Percentiles rank a stretch among this genome's conserved stretches.
These are phyloP conservation scores for Galerucella nymphaeae DNA, from an alignment of 2,888 invertebrate genomes.

Conservation along the genomic window DNA sequence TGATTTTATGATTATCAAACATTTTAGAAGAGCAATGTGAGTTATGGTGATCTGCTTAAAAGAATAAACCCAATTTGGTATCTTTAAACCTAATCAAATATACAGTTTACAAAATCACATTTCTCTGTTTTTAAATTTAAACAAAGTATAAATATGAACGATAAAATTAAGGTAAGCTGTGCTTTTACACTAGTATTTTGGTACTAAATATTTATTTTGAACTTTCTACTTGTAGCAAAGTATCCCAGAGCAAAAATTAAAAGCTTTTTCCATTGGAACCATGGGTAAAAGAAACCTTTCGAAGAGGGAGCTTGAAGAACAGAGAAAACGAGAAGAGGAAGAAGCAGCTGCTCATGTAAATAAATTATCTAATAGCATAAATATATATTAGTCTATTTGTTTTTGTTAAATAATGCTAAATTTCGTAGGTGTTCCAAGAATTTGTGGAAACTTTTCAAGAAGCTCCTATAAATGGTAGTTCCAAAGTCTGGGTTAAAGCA, in stretches of 20 bases:
- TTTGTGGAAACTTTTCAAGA: slow-evolving; percentile 98
- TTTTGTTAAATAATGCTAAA: neutral
- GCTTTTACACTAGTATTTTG: neutral
- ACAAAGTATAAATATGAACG: slow-evolving; percentile 41
- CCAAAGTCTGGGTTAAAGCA: slow-evolving; percentile 97
- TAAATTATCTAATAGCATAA: slow-evolving; percentile 36
- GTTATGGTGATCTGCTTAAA: neutral
- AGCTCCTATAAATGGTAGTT: slow-evolving; percentile 74
- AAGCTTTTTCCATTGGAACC: slow-evolving; percentile 80
- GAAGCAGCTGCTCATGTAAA: slow-evolving; percentile 90
- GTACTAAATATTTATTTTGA: neutral
- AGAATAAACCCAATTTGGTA: neutral
- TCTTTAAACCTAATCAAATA: neutral
- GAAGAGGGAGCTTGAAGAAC: slow-evolving; percentile 87
- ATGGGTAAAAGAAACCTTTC: slow-evolving; percentile 80
- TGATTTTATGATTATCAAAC: neutral
- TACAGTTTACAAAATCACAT: neutral
- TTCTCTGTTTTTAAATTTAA: slow-evolving; percentile 13
- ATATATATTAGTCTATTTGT: neutral
- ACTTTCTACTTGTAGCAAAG: neutral
- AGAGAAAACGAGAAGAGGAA: slow-evolving; percentile 88
- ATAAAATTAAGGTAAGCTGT: slow-evolving; percentile 47
- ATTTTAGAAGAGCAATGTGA: neutral
- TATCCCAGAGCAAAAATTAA: slow-evolving; percentile 76
- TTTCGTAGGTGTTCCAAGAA: slow-evolving; percentile 87